Conservation (phyloP, 2,797 vertebrate species). For the Rhincodon typus region DNA sequence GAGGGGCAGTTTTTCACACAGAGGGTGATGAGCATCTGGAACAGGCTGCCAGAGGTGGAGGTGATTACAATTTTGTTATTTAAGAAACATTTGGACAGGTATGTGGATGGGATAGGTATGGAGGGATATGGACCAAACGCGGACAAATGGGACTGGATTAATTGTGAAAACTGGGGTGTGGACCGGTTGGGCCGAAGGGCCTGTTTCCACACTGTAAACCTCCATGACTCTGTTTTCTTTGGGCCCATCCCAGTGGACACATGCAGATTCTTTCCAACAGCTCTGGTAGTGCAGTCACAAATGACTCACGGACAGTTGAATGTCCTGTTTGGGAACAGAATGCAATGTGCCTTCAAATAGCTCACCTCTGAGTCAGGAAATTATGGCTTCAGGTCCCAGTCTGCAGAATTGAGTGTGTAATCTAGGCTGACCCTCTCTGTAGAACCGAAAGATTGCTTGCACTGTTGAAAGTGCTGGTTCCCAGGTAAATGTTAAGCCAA, state of each 20-base stretch:
- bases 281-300: not conserved
- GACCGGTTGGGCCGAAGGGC: too few species aligned
- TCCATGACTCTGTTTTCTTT: not conserved
- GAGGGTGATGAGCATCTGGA: too few species aligned
- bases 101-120: too few species aligned
- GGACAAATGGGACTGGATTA: too few species aligned
- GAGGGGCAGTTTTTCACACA: too few species aligned
- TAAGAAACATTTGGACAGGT: too few species aligned
- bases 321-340: not conserved
- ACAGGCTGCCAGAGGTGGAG: too few species aligned
- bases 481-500: not conserved
- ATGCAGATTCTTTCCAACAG: not conserved
- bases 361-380: not conserved
- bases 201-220: too few species aligned
- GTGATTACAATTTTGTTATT: too few species aligned
- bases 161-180: too few species aligned
- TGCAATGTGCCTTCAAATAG: not conserved
- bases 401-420: not conserved
- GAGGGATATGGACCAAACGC: too few species aligned
- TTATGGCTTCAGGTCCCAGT: not conserved
- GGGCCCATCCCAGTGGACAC: not conserved
- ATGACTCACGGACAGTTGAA: not conserved
- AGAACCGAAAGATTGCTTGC: too few species aligned
- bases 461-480: not conserved
- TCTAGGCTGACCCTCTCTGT: not conserved